These are phyloP conservation scores for Caenorhabditis brenneri DNA, from an alignment of 1,140 invertebrate genomes.

Conservation along the genomic window DNA sequence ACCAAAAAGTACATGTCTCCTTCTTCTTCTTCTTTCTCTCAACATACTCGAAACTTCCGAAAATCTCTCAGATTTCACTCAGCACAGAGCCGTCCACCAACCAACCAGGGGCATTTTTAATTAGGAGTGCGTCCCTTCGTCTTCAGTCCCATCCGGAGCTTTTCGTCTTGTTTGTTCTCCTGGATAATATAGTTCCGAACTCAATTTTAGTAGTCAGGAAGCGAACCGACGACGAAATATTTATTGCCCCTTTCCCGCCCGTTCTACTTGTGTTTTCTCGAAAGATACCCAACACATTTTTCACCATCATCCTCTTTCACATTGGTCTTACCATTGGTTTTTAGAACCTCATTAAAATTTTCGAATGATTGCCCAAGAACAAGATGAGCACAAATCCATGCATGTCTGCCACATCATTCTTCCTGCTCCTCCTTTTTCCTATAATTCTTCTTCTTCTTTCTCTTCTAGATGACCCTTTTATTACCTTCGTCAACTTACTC, in stretches of 20 bases:
- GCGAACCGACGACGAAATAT: constrained; percentile 19
- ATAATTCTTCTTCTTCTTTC: neutral
- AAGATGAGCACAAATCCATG: neutral
- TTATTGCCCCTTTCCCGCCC: neutral
- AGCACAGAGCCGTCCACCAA: neutral
- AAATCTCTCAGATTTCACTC: constrained; percentile 32
- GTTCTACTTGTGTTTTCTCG: constrained; percentile 2
- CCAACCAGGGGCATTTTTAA: constrained; percentile 31
- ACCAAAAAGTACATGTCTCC: constrained; percentile 38
- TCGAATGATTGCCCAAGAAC: neutral
- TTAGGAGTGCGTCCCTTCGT: constrained; percentile 1
- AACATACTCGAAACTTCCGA: constrained; percentile 33
- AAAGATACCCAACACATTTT: constrained; percentile 10
- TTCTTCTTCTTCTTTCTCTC: neutral
- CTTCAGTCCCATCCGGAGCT: constrained; percentile 6
- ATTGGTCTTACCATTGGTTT: neutral
- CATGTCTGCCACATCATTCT: neutral
- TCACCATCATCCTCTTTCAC: neutral
- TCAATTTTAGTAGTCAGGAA: constrained; percentile 42
- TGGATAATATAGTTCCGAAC: constrained; percentile 35
- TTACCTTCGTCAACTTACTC: constrained; percentile 8
- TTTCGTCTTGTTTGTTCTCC: constrained; percentile 3
- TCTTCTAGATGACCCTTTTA: neutral
- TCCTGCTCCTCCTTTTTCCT: neutral
- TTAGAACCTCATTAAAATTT: neutral